phyloP scores from a whole-genome alignment of 2,888 invertebrate species.

The Noctua fimbriata region DNA sequence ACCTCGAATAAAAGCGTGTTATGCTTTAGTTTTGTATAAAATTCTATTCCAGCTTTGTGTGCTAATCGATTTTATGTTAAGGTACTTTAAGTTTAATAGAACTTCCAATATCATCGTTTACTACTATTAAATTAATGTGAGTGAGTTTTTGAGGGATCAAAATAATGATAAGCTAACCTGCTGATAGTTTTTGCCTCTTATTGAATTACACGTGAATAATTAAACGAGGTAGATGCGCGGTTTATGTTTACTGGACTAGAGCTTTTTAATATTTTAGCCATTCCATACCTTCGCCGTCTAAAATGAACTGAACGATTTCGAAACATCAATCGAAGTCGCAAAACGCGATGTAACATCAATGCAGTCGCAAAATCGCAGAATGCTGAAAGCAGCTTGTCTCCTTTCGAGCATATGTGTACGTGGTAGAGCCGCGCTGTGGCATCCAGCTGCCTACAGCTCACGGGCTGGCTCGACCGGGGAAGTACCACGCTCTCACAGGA shows the following conservation, averaged over 20 bases:
- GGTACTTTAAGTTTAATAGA: neutral
- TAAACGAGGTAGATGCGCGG: neutral
- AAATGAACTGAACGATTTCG: neutral
- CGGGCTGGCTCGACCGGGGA: constrained; percentile 57
- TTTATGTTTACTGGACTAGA: neutral
- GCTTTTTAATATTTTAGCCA: neutral
- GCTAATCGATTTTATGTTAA: neutral
- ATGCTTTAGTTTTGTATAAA: too few species aligned
- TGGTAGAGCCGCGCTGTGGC: constrained; percentile 47
- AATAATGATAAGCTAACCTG: neutral
- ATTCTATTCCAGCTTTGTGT: neutral
- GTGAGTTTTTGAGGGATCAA: neutral
- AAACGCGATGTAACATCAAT: neutral
- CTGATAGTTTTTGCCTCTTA: neutral
- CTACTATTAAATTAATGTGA: neutral
- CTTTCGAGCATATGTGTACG: neutral
- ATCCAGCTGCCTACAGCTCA: neutral
- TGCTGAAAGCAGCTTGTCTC: neutral
- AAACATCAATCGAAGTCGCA: neutral
- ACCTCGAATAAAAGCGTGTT: neutral
- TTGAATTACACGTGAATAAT: neutral
- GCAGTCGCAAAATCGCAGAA: neutral
- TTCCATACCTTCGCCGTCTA: neutral
- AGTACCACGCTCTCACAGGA: constrained; percentile 54
- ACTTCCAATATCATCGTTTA: constrained; percentile 23